Evolutionary conservation across 2,888 invertebrate species (phyloP), one percentile per base, ranked within the genome.

Genomic region (Orthosia cruda): DNA sequence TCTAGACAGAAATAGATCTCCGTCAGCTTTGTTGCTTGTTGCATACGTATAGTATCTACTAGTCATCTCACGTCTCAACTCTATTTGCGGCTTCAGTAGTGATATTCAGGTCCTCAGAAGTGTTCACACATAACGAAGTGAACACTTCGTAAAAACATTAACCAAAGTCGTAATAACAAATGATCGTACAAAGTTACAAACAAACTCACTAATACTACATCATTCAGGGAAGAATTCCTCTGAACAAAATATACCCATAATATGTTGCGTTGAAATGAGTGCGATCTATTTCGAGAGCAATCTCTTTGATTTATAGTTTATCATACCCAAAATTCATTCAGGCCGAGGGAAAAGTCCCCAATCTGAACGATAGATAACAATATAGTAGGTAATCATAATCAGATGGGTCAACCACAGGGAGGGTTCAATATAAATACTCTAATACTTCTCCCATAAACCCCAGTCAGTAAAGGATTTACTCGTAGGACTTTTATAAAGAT

Each of bases 241-340:
- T 26, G 26, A 26, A 26, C 3, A 26, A 26, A 26, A 26, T 26
- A 26, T 26, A 26, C 26, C 40, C 40, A 20, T 55, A 65, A 68
- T 58, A 67, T 73, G 61, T 71, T 71, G 50, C 49, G 45, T 32
- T n/a, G n/a, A 80, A 81, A 77, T 82, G 64, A 74, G 62, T 50
- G 57, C 50, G 71, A 74, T 77, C 57, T 74, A 71, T 73, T 72
- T 74, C 52, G 32, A 59, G 68, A 64, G 54, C 71, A 74, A 83
- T 83, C 71, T 84, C 50, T 83, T 66, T 77, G 83, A 84, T 84
- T 85, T 84, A 85, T 66, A 70, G 49, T 65, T 68, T 61, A 83
- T 58, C 72, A 62, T 82, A 75, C 50, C 32, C 32, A 58, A 71
- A 18, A n/a, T 64, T 74, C 63, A 67, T 64, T 61, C 61, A 40